Base-by-base conservation (phyloP, 2,797 vertebrate genomes). In the Siniperca obscura region DNA sequence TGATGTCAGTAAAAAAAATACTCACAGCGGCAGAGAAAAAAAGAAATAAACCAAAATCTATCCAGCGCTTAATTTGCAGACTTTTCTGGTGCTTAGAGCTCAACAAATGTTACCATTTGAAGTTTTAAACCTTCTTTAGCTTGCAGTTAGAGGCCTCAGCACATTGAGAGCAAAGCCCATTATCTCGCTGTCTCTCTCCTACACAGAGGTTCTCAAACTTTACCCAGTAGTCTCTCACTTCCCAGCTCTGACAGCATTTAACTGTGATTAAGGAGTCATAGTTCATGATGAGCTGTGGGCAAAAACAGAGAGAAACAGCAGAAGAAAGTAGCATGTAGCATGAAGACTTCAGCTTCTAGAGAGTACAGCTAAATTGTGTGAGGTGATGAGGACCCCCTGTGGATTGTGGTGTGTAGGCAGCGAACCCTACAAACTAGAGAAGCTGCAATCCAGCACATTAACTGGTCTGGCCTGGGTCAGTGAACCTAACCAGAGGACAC, bases 261-360 rank as follows among this genome's bases (percentile, higher is more conserved):
- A 92, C 91, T 90, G 83, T 93, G 94, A 95, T 95, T 95, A 94
- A 92, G 81, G 84, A 92, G 93, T 94, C 93, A 94, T 93, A 94
- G 94, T 92, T 95, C 94, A 94, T n/a, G 76, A 89, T 75, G 88
- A 89, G 92, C 94, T 90, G 89, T 5, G 19, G 93, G 94, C 89
- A 88, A 92, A 91, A 82, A 85, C 81, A 80, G 74, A 77, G 75
- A 89, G 80, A 89, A 89, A 89, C 59, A 78, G 70, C 82, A 85
- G 71, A 72, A 71, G 79, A 87, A 82, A 83, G 80, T 81, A 77
- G 70, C 61, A 88, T 89, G 84, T 85, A 80, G 68, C 83, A 86
- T 87, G 65, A 93, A 87, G 86, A 71, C 84, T 61, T 61, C 50
- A 62, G 76, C 72, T 90, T 88, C 78, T 72, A 61, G 73, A 85